Conservation (phyloP, 1,140 invertebrate genomes). For the Eriosoma lanigerum region DNA sequence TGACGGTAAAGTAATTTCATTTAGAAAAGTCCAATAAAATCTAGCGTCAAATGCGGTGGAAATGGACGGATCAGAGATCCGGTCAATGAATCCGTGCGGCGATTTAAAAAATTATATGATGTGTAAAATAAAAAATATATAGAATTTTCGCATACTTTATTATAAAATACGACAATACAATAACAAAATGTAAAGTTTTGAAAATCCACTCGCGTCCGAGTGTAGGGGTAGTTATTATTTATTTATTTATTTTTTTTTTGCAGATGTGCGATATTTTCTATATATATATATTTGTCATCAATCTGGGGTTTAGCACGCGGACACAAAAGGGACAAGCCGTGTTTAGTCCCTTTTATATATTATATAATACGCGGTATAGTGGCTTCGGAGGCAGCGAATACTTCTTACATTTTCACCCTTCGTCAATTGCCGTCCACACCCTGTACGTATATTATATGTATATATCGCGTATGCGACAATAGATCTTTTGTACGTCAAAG, state of each 20-base stretch:
- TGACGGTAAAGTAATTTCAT: too few species aligned
- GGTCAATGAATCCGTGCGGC: constrained; percentile 28
- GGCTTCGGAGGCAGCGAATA: background rate
- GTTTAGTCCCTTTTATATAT: constrained; percentile 34
- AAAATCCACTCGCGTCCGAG: constrained; percentile 12
- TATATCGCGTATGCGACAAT: background rate
- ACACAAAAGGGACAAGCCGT: constrained; percentile 38
- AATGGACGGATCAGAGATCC: background rate
- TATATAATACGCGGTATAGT: too few species aligned
- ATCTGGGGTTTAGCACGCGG: constrained; percentile 40
- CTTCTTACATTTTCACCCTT: background rate
- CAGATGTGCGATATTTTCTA: background rate
- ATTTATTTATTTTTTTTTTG: constrained; percentile 9
- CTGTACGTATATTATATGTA: background rate
- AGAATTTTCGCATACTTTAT: background rate
- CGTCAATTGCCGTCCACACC: background rate
- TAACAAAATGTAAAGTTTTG: constrained; percentile 32
- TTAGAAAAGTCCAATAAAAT: too few species aligned
- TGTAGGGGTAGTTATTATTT: background rate
- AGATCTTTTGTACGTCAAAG: constrained; percentile 13
- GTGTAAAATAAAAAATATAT: constrained; percentile 13
- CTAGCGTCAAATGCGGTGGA: too few species aligned
- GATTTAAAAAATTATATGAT: constrained; percentile 37
- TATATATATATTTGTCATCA: constrained; percentile 37
- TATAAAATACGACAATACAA: background rate